phyloP scores from a whole-genome alignment of 2,888 invertebrate species.

The Sisyra nigra region DNA sequence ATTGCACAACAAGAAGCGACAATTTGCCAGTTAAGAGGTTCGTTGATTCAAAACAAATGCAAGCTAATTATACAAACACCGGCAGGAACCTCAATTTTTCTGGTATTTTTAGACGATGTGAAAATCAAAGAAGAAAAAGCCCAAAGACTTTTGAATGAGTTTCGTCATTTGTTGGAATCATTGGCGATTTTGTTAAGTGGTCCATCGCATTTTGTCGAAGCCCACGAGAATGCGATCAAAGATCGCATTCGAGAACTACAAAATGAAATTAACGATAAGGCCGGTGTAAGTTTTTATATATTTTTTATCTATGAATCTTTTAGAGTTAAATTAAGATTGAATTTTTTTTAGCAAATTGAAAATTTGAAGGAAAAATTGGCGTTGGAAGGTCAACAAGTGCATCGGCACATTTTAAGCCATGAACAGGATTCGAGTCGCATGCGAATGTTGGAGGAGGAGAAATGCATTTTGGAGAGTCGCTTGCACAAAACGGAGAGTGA shows the following conservation, averaged over 20 bases:
- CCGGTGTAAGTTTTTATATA: conserved; percentile 37
- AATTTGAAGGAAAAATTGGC: conserved; percentile 59
- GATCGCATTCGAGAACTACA: conserved; percentile 63
- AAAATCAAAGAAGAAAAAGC: conserved; percentile 52
- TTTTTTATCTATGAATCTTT: neutral
- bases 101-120: conserved; percentile 47
- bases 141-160: conserved; percentile 47
- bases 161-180: conserved; percentile 52
- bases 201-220: conserved; percentile 57
- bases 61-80: conserved; percentile 1
- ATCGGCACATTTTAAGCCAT: conserved; percentile 45
- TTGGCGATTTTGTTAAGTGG: conserved; percentile 53
- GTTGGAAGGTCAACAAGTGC: conserved; percentile 54
- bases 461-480: conserved; percentile 52
- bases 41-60: too few species aligned
- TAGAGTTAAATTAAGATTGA: too few species aligned
- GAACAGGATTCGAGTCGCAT: conserved; percentile 46
- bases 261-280: conserved; percentile 60
- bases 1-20: conserved; percentile 51
- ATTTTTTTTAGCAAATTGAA: conserved; percentile 48
- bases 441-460: conserved; percentile 58
- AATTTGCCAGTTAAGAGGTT: conserved; percentile 52
- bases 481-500: conserved; percentile 69
- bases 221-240: conserved; percentile 61
- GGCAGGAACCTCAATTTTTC: too few species aligned